Evolutionary conservation across 2,797 vertebrate species (phyloP).

Genomic region (Garrulus glandarius): DNA sequence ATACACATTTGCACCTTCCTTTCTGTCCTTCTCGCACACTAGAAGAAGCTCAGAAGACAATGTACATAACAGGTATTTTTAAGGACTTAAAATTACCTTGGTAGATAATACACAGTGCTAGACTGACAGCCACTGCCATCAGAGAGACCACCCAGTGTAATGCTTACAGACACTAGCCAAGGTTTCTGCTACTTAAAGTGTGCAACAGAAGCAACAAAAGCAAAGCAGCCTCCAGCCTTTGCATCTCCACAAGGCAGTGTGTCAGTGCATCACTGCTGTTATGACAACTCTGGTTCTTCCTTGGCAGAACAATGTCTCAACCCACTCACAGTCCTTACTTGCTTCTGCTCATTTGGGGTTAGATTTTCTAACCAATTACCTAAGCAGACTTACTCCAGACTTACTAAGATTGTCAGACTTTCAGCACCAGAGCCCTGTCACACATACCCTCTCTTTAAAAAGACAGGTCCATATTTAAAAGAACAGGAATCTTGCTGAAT

Average conservation of each 20-base stretch:
- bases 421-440: not conserved
- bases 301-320: not conserved
- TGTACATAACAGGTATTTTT: not conserved
- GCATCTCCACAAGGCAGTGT: fast-evolving
- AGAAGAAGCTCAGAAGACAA: not conserved
- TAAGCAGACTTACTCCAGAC: not conserved
- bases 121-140: not conserved
- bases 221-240: not conserved
- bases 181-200: not conserved
- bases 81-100: not conserved
- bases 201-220: not conserved
- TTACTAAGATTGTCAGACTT: not conserved
- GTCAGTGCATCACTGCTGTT: not conserved
- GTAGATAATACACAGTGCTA: not conserved
- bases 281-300: not conserved
- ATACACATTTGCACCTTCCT: not conserved
- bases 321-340: not conserved
- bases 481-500: not conserved
- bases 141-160: not conserved
- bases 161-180: not conserved
- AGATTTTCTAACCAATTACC: not conserved
- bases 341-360: not conserved
- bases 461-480: not conserved
- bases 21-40: not conserved
- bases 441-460: not conserved